Evolutionary conservation across 2,888 invertebrate genomes (phyloP), one percentile per base, ranked within the genome.

Genomic region (Polymixis flavicincta): DNA sequence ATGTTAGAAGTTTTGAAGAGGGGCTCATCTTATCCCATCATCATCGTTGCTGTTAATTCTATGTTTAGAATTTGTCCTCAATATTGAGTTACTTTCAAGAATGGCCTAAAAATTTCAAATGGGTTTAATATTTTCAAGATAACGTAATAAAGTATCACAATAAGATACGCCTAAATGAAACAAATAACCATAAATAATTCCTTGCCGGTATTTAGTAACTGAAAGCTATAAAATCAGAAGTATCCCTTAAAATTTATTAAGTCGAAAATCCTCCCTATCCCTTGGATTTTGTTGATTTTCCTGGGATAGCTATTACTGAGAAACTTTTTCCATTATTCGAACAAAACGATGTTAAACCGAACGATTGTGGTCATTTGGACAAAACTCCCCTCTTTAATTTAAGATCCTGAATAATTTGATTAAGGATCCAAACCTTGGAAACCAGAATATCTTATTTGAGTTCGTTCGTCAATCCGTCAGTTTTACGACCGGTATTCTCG

Each of bases 321-420:
- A 91, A 93, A 93, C 86, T 93, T 93, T 93, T 92, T 91, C 91
- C 91, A 92, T 93, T 92, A 92, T 90, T 91, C 85, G 85, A 88
- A 89, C 87, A 84, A 89, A 90, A 86, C 86, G 88, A 83, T 86
- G 86, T 87, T 89, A 88, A 90, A 89, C 87, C 82, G 88, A 90
- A 89, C 87, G 89, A 85, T 88, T 89, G 87, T 84, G 88, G 88
- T 89, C 85, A 89, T 91, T 90, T 85, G 72, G 67, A 76, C 80
- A 73, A 76, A 78, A 78, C 71, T 71, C 74, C 76, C 71, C 81
- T 78, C 71, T 86, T 82, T 77, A 80, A 87, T 85, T 84, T 88
- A 72, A 78, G 69, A 87, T 76, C 77, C 63, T 76, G 82, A 78
- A 83, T 85, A 85, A 86, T 86, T 85, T 86, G 80, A 85, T 84